Conservation (phyloP, 2,113 vertebrate genomes). For the Sapajus apella region DNA sequence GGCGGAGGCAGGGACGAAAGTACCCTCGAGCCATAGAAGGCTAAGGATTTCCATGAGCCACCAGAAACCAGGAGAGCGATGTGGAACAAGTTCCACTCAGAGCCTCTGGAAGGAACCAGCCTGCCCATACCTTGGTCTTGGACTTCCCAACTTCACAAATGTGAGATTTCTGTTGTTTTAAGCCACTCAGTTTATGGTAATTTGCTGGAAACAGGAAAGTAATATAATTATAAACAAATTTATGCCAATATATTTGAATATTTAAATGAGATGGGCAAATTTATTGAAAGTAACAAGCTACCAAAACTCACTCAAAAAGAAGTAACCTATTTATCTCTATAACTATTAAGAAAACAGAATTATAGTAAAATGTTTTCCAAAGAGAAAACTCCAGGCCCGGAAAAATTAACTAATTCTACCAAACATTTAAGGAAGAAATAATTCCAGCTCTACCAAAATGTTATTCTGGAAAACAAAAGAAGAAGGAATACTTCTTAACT, state of each 20-base stretch:
- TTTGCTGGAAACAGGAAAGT: background rate
- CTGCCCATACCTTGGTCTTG: background rate
- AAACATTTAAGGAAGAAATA: background rate
- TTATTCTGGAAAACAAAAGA: background rate
- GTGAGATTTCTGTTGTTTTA: background rate
- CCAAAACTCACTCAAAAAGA: background rate
- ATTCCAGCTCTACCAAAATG: background rate
- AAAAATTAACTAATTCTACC: background rate
- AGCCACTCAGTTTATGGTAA: background rate
- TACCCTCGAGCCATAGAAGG: background rate
- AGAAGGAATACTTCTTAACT: background rate
- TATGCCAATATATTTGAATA: background rate
- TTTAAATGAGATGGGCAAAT: background rate
- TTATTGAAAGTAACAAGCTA: background rate
- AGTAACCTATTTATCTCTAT: background rate
- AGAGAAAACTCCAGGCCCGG: background rate
- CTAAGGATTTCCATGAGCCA: too few species aligned
- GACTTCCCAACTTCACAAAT: background rate
- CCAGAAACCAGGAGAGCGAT: background rate
- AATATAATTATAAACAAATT: background rate
- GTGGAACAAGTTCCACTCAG: background rate
- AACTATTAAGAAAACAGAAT: background rate
- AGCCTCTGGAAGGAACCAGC: background rate
- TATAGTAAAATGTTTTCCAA: background rate
- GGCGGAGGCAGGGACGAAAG: background rate